Evolutionary conservation across 2,113 vertebrate genomes (phyloP).

Genomic region (Cololabis saira): DNA sequence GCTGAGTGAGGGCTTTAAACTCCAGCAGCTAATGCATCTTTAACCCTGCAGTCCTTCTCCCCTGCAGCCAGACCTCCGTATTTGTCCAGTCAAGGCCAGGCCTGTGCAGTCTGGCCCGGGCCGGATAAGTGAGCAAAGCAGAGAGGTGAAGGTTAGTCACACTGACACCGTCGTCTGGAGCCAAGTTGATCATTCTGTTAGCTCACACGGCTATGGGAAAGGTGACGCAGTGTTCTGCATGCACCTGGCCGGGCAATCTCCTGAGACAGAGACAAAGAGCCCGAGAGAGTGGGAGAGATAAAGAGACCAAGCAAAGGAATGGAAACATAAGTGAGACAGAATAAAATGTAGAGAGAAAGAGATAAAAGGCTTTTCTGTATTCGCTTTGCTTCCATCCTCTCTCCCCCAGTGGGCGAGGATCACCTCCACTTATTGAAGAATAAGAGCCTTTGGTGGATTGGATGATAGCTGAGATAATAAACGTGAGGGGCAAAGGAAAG

Average conservation of each 20-base stretch:
- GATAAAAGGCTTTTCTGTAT: constrained; percentile 71
- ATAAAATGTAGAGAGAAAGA: constrained; percentile 61
- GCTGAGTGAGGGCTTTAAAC: constrained; percentile 27
- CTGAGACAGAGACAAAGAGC: constrained; percentile 39
- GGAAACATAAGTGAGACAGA: constrained; percentile 56
- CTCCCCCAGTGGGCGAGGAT: constrained; percentile 48
- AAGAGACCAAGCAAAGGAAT: constrained; percentile 43
- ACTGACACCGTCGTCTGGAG: constrained; percentile 26
- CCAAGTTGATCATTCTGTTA: constrained; percentile 66
- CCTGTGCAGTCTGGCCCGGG: neutral
- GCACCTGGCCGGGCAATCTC: constrained; percentile 48
- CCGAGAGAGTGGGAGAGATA: constrained; percentile 30
- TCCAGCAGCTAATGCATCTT: constrained; percentile 40
- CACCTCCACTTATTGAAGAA: constrained; percentile 65
- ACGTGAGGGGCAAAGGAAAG: constrained; percentile 40
- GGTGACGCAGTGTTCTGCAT: constrained; percentile 28
- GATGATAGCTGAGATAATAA: constrained; percentile 66
- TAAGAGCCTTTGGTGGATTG: constrained; percentile 52
- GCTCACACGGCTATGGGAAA: constrained; percentile 34
- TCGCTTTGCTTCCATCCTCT: constrained; percentile 49
- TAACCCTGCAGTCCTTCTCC: constrained; percentile 22
- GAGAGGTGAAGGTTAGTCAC: constrained; percentile 50
- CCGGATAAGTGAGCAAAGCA: constrained; percentile 11
- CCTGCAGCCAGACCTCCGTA: constrained; percentile 16
- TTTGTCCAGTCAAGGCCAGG: constrained; percentile 37